Evolutionary conservation across 2,888 invertebrate genomes (phyloP), one percentile per base, ranked within the genome.

Genomic region (Rosalia funebris): DNA sequence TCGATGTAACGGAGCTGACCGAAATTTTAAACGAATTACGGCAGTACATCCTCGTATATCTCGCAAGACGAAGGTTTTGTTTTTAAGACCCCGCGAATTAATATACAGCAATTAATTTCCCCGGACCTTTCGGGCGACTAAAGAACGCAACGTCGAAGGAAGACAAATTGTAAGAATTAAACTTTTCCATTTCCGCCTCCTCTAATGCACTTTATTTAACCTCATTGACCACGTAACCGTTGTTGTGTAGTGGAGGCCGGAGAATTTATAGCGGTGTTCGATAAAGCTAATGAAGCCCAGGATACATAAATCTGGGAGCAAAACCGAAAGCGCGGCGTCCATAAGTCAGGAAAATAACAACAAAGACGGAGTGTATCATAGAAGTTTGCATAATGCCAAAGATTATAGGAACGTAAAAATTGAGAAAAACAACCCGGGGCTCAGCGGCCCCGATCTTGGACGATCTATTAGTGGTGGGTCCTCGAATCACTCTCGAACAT

Each of bases 251-350:
- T 75, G 72, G 77, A 75, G 71, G 69, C 72, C 69, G 71, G 71
- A 60, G 74, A 77, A 80, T 80, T 80, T 80, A 80, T 78, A 71
- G 77, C 75, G 71, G 72, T 70, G 71, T 80, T 79, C 79, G 78
- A 81, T 81, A 80, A 72, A 79, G 79, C 78, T 81, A 81, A 81
- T 81, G 81, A 80, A 80, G 76, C 76, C 70, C 65, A 71, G 71
- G 73, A 73, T 69, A 74, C 75, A 79, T 80, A 80, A 80, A 81
- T 81, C 76, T 67, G 73, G 71, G 66, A 63, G 70, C 66, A 63
- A 67, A 56, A 62, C 66, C 65, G 66, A 25, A 25, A 25, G 5
- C 34, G 34, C 10, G 10, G 66, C 62, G 66, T 62, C 65, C 69
- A 70, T 72, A 72, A 72, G 69, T 68, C 71, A 72, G 70, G 66